Conservation (phyloP, 2,888 invertebrate species). For the Pandemis cinnamomeana region DNA sequence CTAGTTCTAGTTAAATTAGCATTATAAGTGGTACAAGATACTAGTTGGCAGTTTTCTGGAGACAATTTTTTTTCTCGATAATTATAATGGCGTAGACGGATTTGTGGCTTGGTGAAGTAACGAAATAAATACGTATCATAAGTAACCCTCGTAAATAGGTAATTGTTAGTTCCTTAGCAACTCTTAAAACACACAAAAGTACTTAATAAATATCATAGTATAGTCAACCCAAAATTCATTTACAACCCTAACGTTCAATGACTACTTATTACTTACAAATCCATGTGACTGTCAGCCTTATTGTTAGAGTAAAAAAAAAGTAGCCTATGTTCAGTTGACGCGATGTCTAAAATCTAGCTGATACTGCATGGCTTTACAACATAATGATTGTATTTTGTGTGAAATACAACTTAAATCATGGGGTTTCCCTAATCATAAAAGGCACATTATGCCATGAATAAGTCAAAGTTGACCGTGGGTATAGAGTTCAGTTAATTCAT, state of each 20-base stretch:
- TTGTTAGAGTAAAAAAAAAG: too few species aligned
- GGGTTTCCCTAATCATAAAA: background rate
- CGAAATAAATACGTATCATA: too few species aligned
- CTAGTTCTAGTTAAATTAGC: slow-evolving; percentile 2
- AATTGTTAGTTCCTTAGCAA: background rate
- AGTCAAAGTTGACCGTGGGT: background rate
- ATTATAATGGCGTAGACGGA: background rate
- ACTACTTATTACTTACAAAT: too few species aligned
- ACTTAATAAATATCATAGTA: background rate
- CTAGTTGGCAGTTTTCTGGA: background rate
- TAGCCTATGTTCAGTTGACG: too few species aligned
- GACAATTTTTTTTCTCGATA: background rate
- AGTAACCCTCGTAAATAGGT: too few species aligned
- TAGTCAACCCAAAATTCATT: background rate
- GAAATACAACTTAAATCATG: background rate
- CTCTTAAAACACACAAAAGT: background rate
- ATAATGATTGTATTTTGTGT: background rate
- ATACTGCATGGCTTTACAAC: background rate
- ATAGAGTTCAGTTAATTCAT: slow-evolving; percentile 42
- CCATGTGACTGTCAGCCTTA: too few species aligned
- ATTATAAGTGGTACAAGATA: background rate
- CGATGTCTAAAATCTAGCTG: background rate
- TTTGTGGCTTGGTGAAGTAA: background rate
- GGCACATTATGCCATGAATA: background rate
- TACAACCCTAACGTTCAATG: too few species aligned